These are phyloP conservation scores for Cephus pulcher DNA, from an alignment of 2,888 invertebrate genomes.

Conservation along the genomic window DNA sequence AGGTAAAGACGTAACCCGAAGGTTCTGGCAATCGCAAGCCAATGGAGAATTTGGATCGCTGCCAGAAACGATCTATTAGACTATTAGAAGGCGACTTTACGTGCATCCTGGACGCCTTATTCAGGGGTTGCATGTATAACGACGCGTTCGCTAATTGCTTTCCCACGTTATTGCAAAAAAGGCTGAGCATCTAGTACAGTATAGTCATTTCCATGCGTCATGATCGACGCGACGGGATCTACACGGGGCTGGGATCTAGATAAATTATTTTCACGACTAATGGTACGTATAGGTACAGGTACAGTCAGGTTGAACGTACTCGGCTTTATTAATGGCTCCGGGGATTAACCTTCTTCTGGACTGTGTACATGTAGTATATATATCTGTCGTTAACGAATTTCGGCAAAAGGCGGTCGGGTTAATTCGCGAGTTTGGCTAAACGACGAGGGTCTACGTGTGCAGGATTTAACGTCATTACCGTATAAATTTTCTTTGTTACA, in stretches of 20 bases:
- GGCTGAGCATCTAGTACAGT: neutral
- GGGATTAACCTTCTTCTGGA: neutral
- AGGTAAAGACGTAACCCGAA: neutral
- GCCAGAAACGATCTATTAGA: constrained; percentile 46
- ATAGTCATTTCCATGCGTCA: neutral
- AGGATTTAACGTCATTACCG: neutral
- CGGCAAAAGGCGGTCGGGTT: neutral
- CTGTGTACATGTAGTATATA: neutral
- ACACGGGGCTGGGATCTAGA: neutral
- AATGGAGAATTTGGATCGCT: constrained; percentile 36
- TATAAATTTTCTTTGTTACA: neutral
- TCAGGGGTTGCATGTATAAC: constrained; percentile 28
- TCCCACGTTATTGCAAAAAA: constrained; percentile 29
- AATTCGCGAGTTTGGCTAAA: neutral
- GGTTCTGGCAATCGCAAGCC: constrained; percentile 7
- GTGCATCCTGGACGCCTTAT: constrained; percentile 36
- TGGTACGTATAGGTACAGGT: neutral
- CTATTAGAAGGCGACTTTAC: constrained; percentile 33
- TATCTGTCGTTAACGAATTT: neutral
- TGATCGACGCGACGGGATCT: neutral
- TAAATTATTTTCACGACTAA: neutral
- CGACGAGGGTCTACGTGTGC: neutral
- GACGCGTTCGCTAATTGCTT: constrained; percentile 46
- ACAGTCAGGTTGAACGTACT: neutral
- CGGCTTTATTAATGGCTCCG: neutral